Percentiles rank a stretch among this genome's conserved stretches.
phyloP scores from a whole-genome alignment of 1,140 invertebrate species.

The Leucophenga varia region DNA sequence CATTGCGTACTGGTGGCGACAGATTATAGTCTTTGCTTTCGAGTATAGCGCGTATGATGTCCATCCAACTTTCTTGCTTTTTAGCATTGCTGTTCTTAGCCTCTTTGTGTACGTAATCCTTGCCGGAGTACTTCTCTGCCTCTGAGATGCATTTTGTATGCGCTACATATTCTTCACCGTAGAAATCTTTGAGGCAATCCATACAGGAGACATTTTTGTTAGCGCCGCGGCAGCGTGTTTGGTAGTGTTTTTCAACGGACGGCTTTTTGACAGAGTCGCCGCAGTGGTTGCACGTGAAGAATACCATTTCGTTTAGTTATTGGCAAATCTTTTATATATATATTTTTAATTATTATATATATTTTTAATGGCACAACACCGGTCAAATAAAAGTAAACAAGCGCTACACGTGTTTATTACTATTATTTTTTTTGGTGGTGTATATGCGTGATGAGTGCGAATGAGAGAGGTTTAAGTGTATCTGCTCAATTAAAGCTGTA shows the following conservation, averaged over 20 bases:
- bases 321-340: too few species aligned
- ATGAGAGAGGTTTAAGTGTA: too few species aligned
- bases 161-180: constrained; percentile 74
- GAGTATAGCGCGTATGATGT: constrained; percentile 76
- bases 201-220: constrained; percentile 75
- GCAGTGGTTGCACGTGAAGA: constrained; percentile 89
- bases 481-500: too few species aligned
- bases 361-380: too few species aligned
- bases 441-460: too few species aligned
- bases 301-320: constrained; percentile 85
- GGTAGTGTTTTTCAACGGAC: constrained; percentile 89
- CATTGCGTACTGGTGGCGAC: constrained; percentile 61
- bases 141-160: constrained; percentile 93
- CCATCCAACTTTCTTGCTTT: constrained; percentile 88
- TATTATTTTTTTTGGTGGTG: too few species aligned
- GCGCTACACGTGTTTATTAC: too few species aligned
- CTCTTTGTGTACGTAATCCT: constrained; percentile 74
- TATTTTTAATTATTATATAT: too few species aligned
- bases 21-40: constrained; percentile 60
- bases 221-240: constrained; percentile 64
- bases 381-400: too few species aligned
- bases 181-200: constrained; percentile 86
- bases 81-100: constrained; percentile 81
- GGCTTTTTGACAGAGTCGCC: constrained; percentile 88
- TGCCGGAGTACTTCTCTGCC: constrained; percentile 85